Conservation (phyloP, 2,888 invertebrate species). For the Drosophila koepferae region DNA sequence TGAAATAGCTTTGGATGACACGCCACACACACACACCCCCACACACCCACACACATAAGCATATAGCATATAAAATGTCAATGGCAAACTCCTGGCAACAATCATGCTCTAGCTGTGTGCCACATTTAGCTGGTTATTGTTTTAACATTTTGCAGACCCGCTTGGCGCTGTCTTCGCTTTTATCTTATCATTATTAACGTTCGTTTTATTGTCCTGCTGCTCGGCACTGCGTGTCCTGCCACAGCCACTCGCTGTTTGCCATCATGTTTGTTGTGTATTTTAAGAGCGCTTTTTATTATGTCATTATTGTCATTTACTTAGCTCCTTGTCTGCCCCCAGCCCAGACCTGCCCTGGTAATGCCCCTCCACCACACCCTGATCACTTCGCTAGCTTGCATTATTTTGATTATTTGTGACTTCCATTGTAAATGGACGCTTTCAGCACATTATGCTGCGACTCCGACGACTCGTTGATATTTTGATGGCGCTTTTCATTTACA, state of each 20-base stretch:
- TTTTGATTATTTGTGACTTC: constrained; percentile 75
- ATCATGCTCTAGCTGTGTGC: constrained; percentile 57
- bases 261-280: constrained; percentile 73
- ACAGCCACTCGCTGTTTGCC: constrained; percentile 60
- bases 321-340: constrained; percentile 28
- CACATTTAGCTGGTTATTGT: constrained; percentile 80
- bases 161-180: constrained; percentile 60
- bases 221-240: constrained; percentile 17
- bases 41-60: neutral
- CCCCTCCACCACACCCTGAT: constrained; percentile 22
- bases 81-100: constrained; percentile 48
- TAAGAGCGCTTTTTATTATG: constrained; percentile 76
- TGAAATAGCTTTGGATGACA: constrained; percentile 50
- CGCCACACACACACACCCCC: constrained; percentile 40
- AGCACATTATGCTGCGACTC: constrained; percentile 69
- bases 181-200: constrained; percentile 81
- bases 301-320: constrained; percentile 79
- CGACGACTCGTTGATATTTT: constrained; percentile 59
- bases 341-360: neutral
- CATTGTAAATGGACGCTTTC: constrained; percentile 58
- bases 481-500: constrained; percentile 61
- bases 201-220: constrained; percentile 75
- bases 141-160: constrained; percentile 69
- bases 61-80: constrained; percentile 28
- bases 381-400: constrained; percentile 65